These are phyloP conservation scores for Triops cancriformis DNA, from an alignment of 1,140 invertebrate species.

Conservation along the genomic window DNA sequence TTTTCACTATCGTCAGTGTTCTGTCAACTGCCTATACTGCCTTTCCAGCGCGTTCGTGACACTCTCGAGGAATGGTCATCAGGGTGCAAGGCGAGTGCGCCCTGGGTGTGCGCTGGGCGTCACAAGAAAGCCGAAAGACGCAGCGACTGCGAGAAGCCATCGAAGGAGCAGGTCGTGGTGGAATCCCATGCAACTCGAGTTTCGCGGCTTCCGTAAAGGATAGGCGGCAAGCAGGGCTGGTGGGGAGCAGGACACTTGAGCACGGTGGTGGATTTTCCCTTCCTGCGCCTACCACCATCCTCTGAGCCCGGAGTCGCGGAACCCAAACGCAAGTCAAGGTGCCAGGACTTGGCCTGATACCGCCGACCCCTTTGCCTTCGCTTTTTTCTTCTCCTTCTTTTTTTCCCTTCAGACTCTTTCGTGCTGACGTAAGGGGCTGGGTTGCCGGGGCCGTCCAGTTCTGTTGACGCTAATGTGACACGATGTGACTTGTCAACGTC, in stretches of 20 bases:
- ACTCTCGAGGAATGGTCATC: neutral
- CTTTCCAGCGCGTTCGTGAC: neutral
- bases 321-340: no score
- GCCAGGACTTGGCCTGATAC: neutral
- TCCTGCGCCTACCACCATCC: no score
- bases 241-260: no score
- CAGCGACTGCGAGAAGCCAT: no score
- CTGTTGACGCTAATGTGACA: constrained; percentile 5
- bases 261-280: no score
- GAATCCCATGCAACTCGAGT: no score
- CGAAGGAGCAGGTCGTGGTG: no score
- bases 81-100: neutral
- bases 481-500: constrained; percentile 5
- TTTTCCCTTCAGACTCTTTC: no score
- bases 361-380: neutral
- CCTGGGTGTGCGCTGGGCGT: neutral
- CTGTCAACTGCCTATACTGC: neutral
- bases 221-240: no score
- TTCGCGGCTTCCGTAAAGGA: no score
- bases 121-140: neutral
- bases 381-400: no score
- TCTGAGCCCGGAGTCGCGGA: no score
- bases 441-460: neutral
- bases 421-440: neutral
- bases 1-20: neutral